phyloP scores from a whole-genome alignment of 2,113 vertebrate species.

The Pelodiscus sinensis region DNA sequence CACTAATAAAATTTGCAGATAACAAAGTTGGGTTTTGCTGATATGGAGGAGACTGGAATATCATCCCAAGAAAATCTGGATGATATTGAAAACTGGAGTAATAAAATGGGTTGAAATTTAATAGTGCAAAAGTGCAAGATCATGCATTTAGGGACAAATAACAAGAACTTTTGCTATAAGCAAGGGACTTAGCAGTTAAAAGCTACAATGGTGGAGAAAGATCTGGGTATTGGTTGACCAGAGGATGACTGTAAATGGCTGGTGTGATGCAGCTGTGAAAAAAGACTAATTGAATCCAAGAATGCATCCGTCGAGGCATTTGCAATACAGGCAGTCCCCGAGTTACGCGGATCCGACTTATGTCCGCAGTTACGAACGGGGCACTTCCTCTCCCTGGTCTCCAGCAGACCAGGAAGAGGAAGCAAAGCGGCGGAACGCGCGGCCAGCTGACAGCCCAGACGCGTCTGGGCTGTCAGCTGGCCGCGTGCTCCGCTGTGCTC shows the following conservation, averaged over 20 bases:
- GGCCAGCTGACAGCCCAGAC: too few relatives aligned
- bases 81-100: too few relatives aligned
- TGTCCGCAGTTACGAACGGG: too few relatives aligned
- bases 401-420: too few relatives aligned
- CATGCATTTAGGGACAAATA: not conserved
- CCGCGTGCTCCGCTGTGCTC: too few relatives aligned
- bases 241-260: not conserved
- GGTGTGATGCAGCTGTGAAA: not conserved
- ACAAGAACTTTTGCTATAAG: not conserved
- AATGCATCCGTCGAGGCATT: not conserved
- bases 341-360: too few relatives aligned
- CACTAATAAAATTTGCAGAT: too few relatives aligned
- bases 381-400: too few relatives aligned
- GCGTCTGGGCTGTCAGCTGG: too few relatives aligned
- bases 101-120: not conserved
- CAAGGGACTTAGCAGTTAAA: not conserved
- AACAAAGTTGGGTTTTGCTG: too few relatives aligned
- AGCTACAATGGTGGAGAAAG: not conserved
- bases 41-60: too few relatives aligned
- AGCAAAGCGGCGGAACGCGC: too few relatives aligned
- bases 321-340: not conserved
- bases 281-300: not conserved
- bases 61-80: not conserved
- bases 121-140: not conserved
- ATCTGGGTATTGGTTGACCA: not conserved